These are phyloP conservation scores for Callimorpha dominula DNA, from an alignment of 2,888 invertebrate genomes.

Conservation along the genomic window DNA sequence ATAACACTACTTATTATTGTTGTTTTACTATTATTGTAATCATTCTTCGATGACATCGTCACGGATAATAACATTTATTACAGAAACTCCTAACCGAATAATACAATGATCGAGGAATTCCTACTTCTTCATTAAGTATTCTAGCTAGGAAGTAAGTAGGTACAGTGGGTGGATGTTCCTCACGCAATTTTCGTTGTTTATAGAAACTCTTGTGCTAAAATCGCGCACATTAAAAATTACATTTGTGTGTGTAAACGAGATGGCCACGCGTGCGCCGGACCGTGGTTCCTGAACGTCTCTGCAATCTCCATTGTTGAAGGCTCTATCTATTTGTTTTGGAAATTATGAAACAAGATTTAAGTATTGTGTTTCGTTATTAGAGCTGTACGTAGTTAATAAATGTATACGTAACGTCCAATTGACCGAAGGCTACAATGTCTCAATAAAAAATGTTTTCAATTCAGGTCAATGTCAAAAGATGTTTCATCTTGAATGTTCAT, in stretches of 20 bases:
- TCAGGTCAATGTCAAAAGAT: constrained; percentile 36
- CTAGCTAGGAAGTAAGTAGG: constrained; percentile 6
- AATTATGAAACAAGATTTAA: constrained; percentile 10
- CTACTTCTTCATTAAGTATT: constrained; percentile 6
- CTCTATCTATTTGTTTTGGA: constrained; percentile 27
- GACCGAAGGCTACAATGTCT: constrained; percentile 1
- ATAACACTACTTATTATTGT: background rate
- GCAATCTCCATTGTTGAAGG: constrained; percentile 57
- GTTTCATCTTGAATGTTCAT: constrained; percentile 23
- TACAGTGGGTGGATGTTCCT: background rate
- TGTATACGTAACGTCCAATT: background rate
- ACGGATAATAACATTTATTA: background rate
- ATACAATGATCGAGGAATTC: background rate
- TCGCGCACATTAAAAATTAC: constrained; percentile 1
- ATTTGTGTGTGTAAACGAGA: constrained; percentile 46
- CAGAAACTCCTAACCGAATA: background rate
- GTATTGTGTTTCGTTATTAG: constrained; percentile 13
- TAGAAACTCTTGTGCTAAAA: constrained; percentile 1
- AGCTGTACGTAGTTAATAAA: constrained; percentile 5
- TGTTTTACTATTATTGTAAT: background rate
- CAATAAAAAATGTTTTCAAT: constrained; percentile 14
- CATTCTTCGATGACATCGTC: background rate
- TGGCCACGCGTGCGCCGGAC: constrained; percentile 46
- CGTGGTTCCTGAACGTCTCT: constrained; percentile 61
- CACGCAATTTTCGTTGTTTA: constrained; percentile 1